Base-by-base conservation (phyloP, 1,140 invertebrate genomes). In the Lasioglossum albipes region DNA sequence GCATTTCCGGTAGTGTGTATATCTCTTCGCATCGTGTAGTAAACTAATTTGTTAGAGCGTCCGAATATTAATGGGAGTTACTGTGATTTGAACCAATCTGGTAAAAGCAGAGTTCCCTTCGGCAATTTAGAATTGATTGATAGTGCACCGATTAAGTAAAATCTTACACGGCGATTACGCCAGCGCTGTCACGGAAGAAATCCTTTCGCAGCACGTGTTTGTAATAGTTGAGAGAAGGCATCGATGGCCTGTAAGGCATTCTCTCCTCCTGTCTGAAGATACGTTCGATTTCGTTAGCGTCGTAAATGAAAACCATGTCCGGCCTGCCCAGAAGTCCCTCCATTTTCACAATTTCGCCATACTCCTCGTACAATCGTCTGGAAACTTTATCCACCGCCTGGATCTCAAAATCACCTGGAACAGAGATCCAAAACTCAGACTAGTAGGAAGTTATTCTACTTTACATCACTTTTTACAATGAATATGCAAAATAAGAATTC, bases 101-200 rank as follows among this genome's bases (percentile, higher is more conserved):
- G 45, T 45, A 45, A 45, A 45, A 45, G 7, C 45, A 9, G 5
- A 1, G 45, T 10, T 45, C 13, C 2, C 45, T 49, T 12, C 10
- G 10, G 45, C 13, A 49, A 49, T 12, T 12, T 49, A 49, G 12
- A 13, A 65, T 36, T 16, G 31, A 65, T 42, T 22, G 22, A 45
- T 52, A 64, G 22, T 16, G 20, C 27, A 41, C 61, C 41, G 1
- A 31, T 54, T 36, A 16, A n/a, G n/a, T n/a, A n/a, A 18, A 22
- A 82, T 95, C 96, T 95, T 94, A 97, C 96, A 97, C 95, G 87
- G 96, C 96, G 88, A 97, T 97, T 41, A 97, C 94, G 20, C 96
- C 96, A 2, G 95, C 95, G 36, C 96, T 95, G 22, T 75, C 45
- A 41, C 94, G 95, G 90, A 97, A 97, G 88, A 96, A 96, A 71